Percentiles rank a stretch among this genome's conserved stretches.
Conservation (phyloP, 2,888 invertebrate species). For the Pterostichus niger region DNA sequence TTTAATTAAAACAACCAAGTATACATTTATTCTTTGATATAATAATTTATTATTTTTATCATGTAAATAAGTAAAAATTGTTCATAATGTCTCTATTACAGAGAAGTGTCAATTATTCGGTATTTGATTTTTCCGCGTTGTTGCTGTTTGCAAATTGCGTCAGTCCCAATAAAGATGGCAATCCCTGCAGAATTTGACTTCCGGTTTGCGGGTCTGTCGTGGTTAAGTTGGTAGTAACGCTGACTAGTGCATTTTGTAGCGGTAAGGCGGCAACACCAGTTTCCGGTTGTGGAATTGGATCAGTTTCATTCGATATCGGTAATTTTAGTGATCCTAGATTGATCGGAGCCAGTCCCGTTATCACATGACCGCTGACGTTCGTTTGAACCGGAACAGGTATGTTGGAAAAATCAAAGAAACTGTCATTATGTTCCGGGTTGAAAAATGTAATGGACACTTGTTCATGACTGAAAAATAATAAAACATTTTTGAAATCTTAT, state of each 20-base stretch:
- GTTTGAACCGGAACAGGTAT: slow-evolving; percentile 80
- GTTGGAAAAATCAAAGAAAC: slow-evolving; percentile 78
- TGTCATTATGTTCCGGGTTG: slow-evolving; percentile 78
- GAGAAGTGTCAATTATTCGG: not conserved
- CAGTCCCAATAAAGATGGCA: slow-evolving; percentile 71
- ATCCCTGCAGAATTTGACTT: slow-evolving; percentile 71
- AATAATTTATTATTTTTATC: too few relatives aligned
- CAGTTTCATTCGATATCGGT: slow-evolving; percentile 69
- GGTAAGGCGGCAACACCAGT: slow-evolving; percentile 68
- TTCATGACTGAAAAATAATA: slow-evolving; percentile 76
- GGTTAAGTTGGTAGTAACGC: slow-evolving; percentile 73
- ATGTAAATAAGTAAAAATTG: not conserved
- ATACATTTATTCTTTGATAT: not conserved
- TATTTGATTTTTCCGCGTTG: slow-evolving; percentile 28
- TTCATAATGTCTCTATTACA: too few relatives aligned
- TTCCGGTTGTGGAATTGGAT: slow-evolving; percentile 46
- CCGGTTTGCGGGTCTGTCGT: slow-evolving; percentile 72
- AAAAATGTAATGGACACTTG: slow-evolving; percentile 80
- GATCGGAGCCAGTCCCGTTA: slow-evolving; percentile 79
- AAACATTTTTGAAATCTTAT: too few relatives aligned
- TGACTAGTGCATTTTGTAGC: slow-evolving; percentile 73
- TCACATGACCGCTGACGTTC: slow-evolving; percentile 78
- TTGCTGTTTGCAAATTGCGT: slow-evolving; percentile 4
- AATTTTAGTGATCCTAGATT: slow-evolving; percentile 75
- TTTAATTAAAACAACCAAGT: not conserved